Evolutionary conservation across 2,888 invertebrate genomes (phyloP).

Genomic region (Liopterus haemorrhoidalis): DNA sequence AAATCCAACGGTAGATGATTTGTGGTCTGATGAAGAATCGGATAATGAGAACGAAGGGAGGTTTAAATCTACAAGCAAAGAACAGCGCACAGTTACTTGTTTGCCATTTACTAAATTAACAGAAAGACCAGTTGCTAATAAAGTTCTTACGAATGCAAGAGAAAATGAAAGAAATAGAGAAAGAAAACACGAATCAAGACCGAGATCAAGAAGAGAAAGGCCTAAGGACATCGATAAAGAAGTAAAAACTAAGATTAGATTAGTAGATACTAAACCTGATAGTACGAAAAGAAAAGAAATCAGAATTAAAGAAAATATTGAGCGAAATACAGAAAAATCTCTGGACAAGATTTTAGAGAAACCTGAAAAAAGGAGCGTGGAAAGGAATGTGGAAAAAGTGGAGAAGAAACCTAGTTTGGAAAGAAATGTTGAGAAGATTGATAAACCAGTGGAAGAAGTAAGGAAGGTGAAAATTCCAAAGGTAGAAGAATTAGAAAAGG

Average conservation of each 20-base stretch:
- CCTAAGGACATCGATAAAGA: too few relatives aligned
- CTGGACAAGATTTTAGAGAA: constrained; percentile 9
- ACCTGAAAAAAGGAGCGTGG: constrained; percentile 16
- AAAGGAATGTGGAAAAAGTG: too few relatives aligned
- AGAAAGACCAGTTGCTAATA: constrained; percentile 18
- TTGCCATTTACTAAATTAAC: constrained; percentile 29
- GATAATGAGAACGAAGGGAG: constrained; percentile 44
- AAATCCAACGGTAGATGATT: constrained; percentile 38
- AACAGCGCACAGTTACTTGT: constrained; percentile 22
- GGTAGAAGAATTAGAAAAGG: constrained; percentile 23
- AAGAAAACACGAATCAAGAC: constrained; percentile 13
- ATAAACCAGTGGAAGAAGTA: constrained; percentile 2
- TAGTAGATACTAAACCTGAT: too few relatives aligned
- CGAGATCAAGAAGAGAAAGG: constrained; percentile 10
- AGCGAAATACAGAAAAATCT: constrained; percentile 12
- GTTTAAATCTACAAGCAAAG: constrained; percentile 37
- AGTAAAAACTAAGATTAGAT: too few relatives aligned
- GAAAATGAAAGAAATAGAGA: constrained; percentile 8
- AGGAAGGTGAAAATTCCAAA: constrained; percentile 35
- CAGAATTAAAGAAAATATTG: constrained; percentile 27
- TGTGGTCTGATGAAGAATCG: constrained; percentile 45
- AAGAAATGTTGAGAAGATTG: constrained; percentile 6
- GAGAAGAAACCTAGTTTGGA: constrained; percentile 1
- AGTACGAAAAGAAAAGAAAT: constrained; percentile 35
- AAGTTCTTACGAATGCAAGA: constrained; percentile 9